Evolutionary conservation across 2,888 invertebrate species (phyloP), one percentile per base, ranked within the genome.

Genomic region (Chouioia cunea): DNA sequence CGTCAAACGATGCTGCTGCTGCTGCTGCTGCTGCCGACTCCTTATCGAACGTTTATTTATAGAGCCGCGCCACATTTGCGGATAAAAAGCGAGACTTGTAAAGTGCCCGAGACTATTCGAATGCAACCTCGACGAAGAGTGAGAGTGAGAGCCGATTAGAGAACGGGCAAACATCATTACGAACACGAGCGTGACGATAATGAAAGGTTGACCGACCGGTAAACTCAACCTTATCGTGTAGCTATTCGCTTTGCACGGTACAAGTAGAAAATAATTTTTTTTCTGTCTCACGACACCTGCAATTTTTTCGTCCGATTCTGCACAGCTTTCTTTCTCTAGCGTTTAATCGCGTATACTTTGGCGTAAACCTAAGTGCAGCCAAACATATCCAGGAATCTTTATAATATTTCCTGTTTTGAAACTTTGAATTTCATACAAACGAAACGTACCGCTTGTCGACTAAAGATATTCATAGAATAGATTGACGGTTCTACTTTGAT

Each of bases 1-100:
- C 16, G 16, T 62, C 57, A 53, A 67, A 58, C 62, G 64, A 63
- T 70, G 63, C 69, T 20, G 43, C 43, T 58, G 46, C 58, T 47
- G 62, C 69, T 53, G 52, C 27, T 27, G 57, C 58, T 16, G 65
- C 23, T 15, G n/a, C 44, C 18, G 46, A 36, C 36, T 36, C 36
- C 70, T 74, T 78, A 78, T 77, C 78, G 65, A 67, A 43, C 59
- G 70, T 58, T 74, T 77, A 76, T 78, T 78, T 78, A 76, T 77
- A 76, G 74, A 54, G 23, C 14, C 22, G 16, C 23, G 27, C 52
- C 44, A 15, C 36, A n/a, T 43, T 50, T 20, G 27, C 50, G 50
- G 23, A 48, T 60, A 60, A 62, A 27, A 18, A n/a, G 3, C 16
- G 4, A 1, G 22, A 27, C 12, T 23, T 53, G 10, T 53, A n/a